Base-by-base conservation (phyloP, 2,888 invertebrate species). In the Willowsia nigromaculata region DNA sequence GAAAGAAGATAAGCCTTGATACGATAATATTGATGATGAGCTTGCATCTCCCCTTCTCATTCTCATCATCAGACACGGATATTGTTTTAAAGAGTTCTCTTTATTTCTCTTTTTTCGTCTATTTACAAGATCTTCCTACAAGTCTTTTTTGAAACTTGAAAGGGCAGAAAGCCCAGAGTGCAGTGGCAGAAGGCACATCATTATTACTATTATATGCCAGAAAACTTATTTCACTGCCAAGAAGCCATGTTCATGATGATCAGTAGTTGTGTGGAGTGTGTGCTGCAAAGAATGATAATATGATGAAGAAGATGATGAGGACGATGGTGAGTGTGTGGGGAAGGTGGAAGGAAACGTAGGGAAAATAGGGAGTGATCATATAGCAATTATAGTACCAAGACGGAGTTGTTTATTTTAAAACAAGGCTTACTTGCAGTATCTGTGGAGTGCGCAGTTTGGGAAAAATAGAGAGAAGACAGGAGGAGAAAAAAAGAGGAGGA, bases 161-260 rank as follows among this genome's bases (percentile, higher is more conserved):
- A 62, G 13, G 7, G 15, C 5, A 22, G 15, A 62, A 62, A 62
- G 47, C 30, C 27, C 59, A n/a, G n/a, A n/a, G n/a, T n/a, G n/a
- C n/a, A n/a, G n/a, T n/a, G n/a, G n/a, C n/a, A n/a, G n/a, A n/a
- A n/a, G n/a, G n/a, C n/a, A n/a, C n/a, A n/a, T n/a, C n/a, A n/a
- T n/a, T n/a, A n/a, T n/a, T n/a, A n/a, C n/a, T n/a, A 27, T 62
- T 62, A 33, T 22, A 56, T 78, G 65, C 68, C 53, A 78, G 74
- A 62, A 62, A 62, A 62, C 25, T 18, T 47, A 22, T 88, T 65
- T 88, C 88, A 88, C 74, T 88, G 88, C 88, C 88, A 88, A 88
- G 43, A 88, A 88, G 40, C 15, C 7, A 27, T 9, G 4, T 62
- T n/a, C 25, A 84, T 37, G 40, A 9, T 27, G 50, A 43, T n/a